Conservation (phyloP, 2,888 invertebrate species). For the Empis livida region DNA sequence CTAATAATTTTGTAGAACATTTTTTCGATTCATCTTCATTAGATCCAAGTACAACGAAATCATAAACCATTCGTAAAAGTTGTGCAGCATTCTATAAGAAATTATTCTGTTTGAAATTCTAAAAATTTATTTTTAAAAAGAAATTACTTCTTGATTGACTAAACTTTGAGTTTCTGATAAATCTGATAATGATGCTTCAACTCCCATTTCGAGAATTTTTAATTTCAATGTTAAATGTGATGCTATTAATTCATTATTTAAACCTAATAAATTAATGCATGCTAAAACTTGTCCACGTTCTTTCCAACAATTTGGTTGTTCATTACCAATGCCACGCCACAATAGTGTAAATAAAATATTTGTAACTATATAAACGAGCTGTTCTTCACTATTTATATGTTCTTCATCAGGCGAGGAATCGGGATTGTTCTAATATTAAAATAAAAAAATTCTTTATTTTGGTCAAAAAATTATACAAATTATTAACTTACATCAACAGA, state of each 20-base stretch:
- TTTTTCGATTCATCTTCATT: slow-evolving; percentile 40
- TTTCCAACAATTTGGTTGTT: slow-evolving; percentile 43
- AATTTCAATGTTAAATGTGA: slow-evolving; percentile 42
- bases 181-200: slow-evolving; percentile 44
- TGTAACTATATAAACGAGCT: slow-evolving; percentile 43
- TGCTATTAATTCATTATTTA: slow-evolving; percentile 42
- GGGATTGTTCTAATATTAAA: slow-evolving; percentile 13
- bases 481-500: background rate
- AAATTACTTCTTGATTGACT: slow-evolving; percentile 34
- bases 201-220: slow-evolving; percentile 44
- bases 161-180: slow-evolving; percentile 38
- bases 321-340: slow-evolving; percentile 47
- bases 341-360: slow-evolving; percentile 44
- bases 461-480: no score
- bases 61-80: slow-evolving; percentile 43
- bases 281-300: slow-evolving; percentile 47
- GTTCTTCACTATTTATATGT: slow-evolving; percentile 40
- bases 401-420: slow-evolving; percentile 30
- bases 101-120: background rate
- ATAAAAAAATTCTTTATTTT: background rate
- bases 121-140: background rate
- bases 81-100: slow-evolving; percentile 39
- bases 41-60: slow-evolving; percentile 42
- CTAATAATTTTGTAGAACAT: slow-evolving; percentile 40
- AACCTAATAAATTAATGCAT: slow-evolving; percentile 42